Conservation (phyloP, 1,140 invertebrate genomes). For the Scylla paramamosain region DNA sequence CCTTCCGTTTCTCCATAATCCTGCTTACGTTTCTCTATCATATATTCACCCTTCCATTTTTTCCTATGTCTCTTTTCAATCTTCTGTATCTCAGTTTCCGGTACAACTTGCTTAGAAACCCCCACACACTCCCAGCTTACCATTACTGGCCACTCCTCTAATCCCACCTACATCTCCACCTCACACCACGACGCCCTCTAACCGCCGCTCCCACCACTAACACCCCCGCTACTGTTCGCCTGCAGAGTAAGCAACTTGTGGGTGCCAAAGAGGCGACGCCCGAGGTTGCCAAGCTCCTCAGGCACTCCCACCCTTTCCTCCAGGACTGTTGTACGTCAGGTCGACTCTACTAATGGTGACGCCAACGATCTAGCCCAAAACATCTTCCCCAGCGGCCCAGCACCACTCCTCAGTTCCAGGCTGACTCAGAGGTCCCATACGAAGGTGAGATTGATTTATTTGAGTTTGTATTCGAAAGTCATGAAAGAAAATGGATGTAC, state of each 20-base stretch:
- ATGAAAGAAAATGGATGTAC: not conserved
- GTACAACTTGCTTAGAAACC: too few relatives aligned
- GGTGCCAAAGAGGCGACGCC: constrained; percentile 40
- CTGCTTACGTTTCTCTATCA: too few relatives aligned
- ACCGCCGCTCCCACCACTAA: not conserved
- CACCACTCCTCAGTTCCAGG: not conserved
- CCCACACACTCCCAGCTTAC: too few relatives aligned
- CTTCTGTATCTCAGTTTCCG: too few relatives aligned
- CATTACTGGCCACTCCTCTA: not conserved
- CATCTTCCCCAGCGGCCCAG: not conserved
- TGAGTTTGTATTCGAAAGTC: not conserved
- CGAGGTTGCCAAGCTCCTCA: constrained; percentile 34
- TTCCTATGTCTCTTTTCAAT: too few relatives aligned
- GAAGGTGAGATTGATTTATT: not conserved
- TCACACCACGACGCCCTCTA: not conserved
- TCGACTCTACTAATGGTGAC: not conserved
- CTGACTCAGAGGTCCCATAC: not conserved
- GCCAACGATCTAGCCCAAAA: not conserved
- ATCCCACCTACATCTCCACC: not conserved
- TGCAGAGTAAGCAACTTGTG: constrained; percentile 57
- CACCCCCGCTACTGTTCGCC: not conserved
- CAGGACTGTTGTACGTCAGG: not conserved
- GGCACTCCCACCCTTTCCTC: constrained; percentile 49
- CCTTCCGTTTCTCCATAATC: too few relatives aligned
- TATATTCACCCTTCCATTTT: too few relatives aligned